A percentile compares a stretch with the other conserved stretches of the same genome.
phyloP scores from a whole-genome alignment of 2,113 vertebrate species.

The Rhinolophus ferrumequinum region DNA sequence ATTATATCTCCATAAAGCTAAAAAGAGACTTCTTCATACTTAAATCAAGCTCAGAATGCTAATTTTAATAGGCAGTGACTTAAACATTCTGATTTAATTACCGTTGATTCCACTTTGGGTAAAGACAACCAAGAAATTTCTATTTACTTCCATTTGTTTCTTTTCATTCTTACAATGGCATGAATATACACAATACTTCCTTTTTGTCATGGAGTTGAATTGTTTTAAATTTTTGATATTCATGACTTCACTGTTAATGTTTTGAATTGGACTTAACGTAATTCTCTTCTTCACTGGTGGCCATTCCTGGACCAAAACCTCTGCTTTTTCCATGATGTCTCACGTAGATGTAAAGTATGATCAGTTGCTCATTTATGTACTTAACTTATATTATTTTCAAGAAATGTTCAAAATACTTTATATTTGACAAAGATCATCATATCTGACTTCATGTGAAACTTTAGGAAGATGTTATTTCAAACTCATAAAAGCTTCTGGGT shows the following conservation, averaged over 20 bases:
- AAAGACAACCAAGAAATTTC: background rate
- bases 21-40: background rate
- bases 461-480: background rate
- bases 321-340: background rate
- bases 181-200: background rate
- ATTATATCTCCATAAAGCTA: background rate
- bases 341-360: background rate
- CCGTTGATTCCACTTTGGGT: background rate
- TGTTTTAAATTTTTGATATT: background rate
- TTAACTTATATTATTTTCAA: background rate
- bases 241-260: background rate
- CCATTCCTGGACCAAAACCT: too few species aligned
- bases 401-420: background rate
- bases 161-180: background rate
- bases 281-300: background rate
- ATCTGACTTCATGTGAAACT: background rate
- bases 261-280: background rate
- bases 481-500: background rate
- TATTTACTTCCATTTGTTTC: background rate
- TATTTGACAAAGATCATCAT: background rate
- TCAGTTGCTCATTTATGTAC: background rate
- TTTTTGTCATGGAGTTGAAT: background rate
- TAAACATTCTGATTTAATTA: background rate
- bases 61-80: background rate
- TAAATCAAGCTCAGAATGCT: conserved; percentile 11